Base-by-base conservation (phyloP, 2,797 vertebrate species). In the Carcharodon carcharias region DNA sequence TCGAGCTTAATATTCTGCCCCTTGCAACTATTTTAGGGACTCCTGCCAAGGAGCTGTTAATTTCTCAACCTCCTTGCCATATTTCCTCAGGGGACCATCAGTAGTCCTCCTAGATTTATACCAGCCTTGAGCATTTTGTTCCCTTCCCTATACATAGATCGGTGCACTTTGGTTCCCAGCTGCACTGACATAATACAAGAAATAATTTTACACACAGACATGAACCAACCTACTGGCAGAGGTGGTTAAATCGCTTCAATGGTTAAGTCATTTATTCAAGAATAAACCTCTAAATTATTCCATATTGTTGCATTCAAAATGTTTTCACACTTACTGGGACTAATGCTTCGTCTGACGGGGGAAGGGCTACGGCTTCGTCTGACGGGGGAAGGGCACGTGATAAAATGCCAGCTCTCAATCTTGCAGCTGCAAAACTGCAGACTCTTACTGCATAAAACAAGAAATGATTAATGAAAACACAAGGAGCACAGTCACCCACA, bases 311-410 rank as follows among this genome's bases (percentile, higher is more conserved):
- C 28, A 35, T 73, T 95, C 58, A 95, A 77, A 77, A 77, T 95
- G 14, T 12, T 96, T 0, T 21, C 50, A 14, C 61, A 97, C 98
- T 97, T 98, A 98, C 98, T 97, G 97, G 97, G 96, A 96, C 97
- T 96, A 96, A 94, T 96, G 0, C 96, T 97, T 96, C 97, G 97
- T 97, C 96, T 96, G 80, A 96, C 4, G n/a, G 97, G 97, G 96
- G 98, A 98, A 96, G 97, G 97, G 56, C 98, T 98, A 58, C 97
- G 97, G 96, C 98, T 98, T 97, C 97, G 97, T 97, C 96, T 96
- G 80, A 96, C 4, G n/a, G 97, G 97, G 96, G 98, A 98, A 96
- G 97, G 97, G 56, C 98, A 58, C 97, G 97, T 98, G 97, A 93
- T 71, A 96, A 56, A 56, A 4, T 45, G 21, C 50, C 96, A 56